Percentiles rank a stretch among this genome's conserved stretches.
Evolutionary conservation across 1,140 invertebrate species (phyloP).

Genomic region (Macrobrachium rosenbergii): DNA sequence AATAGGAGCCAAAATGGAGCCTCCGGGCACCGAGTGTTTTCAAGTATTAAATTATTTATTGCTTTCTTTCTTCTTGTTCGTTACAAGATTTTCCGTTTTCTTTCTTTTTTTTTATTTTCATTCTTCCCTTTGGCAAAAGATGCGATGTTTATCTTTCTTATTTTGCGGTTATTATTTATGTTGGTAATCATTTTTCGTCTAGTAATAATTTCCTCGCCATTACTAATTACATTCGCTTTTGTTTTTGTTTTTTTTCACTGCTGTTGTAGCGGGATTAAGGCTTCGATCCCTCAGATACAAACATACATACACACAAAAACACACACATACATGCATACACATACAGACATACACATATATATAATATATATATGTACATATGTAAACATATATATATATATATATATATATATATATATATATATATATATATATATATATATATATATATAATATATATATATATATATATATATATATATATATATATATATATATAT

Average conservation of each 20-base stretch:
- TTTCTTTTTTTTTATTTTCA: neutral
- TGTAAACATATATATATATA: constrained; percentile 16
- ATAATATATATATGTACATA: constrained; percentile 21
- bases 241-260: too few species aligned
- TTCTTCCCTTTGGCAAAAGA: neutral
- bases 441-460: constrained; percentile 1
- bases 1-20: too few species aligned
- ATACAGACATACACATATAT: constrained; percentile 34
- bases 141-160: neutral
- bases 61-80: constrained; percentile 5
- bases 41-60: neutral
- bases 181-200: too few species aligned
- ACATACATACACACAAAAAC: too few species aligned
- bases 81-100: neutral
- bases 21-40: too few species aligned
- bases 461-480: constrained; percentile 5
- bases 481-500: constrained; percentile 26
- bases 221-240: neutral
- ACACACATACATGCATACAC: constrained; percentile 16
- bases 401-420: constrained; percentile 28
- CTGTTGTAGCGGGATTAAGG: too few species aligned
- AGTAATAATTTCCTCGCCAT: neutral
- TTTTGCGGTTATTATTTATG: neutral
- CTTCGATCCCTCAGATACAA: too few species aligned
- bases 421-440: constrained; percentile 19